A percentile compares a stretch with the other conserved stretches of the same genome.
phyloP scores from a whole-genome alignment of 2,888 invertebrate genomes.

The Heliconius ismenius region DNA sequence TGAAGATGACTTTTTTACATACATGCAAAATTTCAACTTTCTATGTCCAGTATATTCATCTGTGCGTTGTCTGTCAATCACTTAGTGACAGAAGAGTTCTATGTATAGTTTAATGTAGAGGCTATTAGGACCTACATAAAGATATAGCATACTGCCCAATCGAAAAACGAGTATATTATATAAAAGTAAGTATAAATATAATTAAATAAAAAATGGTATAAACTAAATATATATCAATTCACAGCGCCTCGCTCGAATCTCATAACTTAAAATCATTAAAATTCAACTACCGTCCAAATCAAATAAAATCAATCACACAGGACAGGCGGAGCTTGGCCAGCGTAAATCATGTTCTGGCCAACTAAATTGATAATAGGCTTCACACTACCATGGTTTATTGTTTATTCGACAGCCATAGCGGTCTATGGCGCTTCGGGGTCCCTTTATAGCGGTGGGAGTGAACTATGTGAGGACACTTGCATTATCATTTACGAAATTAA shows the following conservation, averaged over 20 bases:
- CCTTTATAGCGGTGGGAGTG: slow-evolving; percentile 45
- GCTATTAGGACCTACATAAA: too few relatives aligned
- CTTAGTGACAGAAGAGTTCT: too few relatives aligned
- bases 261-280: slow-evolving; percentile 46
- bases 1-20: too few relatives aligned
- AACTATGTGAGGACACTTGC: slow-evolving; percentile 17
- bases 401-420: slow-evolving; percentile 41
- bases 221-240: too few relatives aligned
- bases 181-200: too few relatives aligned
- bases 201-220: too few relatives aligned
- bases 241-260: slow-evolving; percentile 33
- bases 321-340: slow-evolving; percentile 64
- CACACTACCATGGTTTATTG: slow-evolving; percentile 45
- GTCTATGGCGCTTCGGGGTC: slow-evolving; percentile 37
- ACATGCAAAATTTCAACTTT: too few relatives aligned
- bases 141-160: too few relatives aligned
- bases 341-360: slow-evolving; percentile 62
- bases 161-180: too few relatives aligned
- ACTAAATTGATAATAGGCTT: slow-evolving; percentile 59
- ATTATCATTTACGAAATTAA: slow-evolving; percentile 21
- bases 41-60: too few relatives aligned
- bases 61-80: too few relatives aligned
- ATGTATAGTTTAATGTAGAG: too few relatives aligned
- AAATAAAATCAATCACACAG: slow-evolving; percentile 57
- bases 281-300: slow-evolving; percentile 51